phyloP scores from a whole-genome alignment of 35 echinoderm and acorn worm genomes.

The Ptychodera flava region DNA sequence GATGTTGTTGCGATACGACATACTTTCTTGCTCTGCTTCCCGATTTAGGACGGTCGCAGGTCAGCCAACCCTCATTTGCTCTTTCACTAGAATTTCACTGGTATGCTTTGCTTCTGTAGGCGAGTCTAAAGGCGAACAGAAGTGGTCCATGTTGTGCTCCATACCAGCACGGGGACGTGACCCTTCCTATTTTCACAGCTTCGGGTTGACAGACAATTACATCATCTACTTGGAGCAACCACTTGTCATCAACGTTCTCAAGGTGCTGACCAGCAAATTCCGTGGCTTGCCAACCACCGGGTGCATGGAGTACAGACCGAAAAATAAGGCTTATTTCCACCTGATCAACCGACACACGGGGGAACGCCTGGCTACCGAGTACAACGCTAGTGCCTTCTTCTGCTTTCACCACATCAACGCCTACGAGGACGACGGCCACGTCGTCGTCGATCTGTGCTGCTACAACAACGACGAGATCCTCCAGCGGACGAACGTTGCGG shows the following conservation, averaged over 20 bases:
- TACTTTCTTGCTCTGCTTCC: no score
- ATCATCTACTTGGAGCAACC: constrained; percentile 52
- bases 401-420: no score
- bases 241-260: constrained; percentile 33
- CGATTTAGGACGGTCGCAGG: no score
- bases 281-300: background rate
- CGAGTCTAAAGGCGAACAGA: background rate
- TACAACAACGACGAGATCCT: constrained; percentile 43
- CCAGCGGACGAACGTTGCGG: constrained; percentile 5
- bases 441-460: constrained; percentile 56
- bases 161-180: constrained; percentile 29
- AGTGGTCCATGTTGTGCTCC: background rate
- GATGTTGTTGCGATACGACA: no score
- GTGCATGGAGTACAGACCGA: constrained; percentile 19
- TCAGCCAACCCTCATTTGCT: no score
- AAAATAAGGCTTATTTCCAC: constrained; percentile 28
- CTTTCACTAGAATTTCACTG: no score
- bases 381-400: constrained; percentile 58
- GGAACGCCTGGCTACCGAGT: constrained; percentile 24
- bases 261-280: constrained; percentile 12
- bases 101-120: no score
- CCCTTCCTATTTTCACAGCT: constrained; percentile 65
- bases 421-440: constrained; percentile 45
- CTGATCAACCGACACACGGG: constrained; percentile 39
- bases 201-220: constrained; percentile 58